Evolutionary conservation across 2,113 vertebrate genomes (phyloP).

Genomic region (Dendropsophus ebraccatus): DNA sequence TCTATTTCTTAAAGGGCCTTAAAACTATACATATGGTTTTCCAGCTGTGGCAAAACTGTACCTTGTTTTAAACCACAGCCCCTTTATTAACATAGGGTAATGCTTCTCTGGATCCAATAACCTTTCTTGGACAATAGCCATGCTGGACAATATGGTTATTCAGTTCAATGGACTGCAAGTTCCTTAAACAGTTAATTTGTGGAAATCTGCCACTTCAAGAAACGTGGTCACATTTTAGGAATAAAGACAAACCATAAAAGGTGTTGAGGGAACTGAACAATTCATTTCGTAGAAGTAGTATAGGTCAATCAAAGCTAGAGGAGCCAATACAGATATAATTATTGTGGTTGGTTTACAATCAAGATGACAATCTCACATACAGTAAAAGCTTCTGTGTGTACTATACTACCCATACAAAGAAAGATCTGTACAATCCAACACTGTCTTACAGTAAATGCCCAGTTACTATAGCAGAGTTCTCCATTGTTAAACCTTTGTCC

Average conservation of each 20-base stretch:
- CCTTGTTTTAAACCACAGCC: background rate
- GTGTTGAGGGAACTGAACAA: background rate
- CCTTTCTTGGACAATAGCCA: no score
- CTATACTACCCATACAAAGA: background rate
- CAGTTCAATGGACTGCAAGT: background rate
- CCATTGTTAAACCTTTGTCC: background rate
- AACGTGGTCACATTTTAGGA: background rate
- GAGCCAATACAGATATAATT: background rate
- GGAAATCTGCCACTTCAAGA: background rate
- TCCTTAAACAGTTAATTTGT: background rate
- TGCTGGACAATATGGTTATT: background rate
- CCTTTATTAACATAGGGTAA: background rate
- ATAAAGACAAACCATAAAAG: background rate
- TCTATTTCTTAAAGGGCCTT: background rate
- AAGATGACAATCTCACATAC: background rate
- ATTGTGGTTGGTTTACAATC: background rate
- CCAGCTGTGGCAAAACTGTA: background rate
- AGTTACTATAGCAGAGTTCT: slow-evolving; percentile 19
- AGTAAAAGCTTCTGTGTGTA: background rate
- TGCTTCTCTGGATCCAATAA: background rate
- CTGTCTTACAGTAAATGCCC: background rate
- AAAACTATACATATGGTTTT: background rate
- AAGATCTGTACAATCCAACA: background rate
- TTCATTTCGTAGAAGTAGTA: background rate
- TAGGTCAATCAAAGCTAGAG: background rate